These are phyloP conservation scores for Leucosticte australis DNA, from an alignment of 2,113 vertebrate genomes.

Conservation along the genomic window DNA sequence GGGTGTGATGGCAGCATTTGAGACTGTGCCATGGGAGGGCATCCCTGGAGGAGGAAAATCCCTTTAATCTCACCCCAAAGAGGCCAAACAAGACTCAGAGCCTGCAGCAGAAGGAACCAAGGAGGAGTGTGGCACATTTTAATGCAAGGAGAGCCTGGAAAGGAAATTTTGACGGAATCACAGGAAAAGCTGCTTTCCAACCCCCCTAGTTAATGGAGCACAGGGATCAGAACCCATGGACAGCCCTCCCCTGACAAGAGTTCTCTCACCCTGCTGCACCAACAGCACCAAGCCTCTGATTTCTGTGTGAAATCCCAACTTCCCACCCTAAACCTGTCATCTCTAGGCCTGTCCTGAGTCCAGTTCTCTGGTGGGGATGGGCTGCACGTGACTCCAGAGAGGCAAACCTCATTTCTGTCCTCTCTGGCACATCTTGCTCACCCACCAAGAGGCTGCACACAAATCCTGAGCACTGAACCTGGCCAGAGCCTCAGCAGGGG, in stretches of 20 bases:
- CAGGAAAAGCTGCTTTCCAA: background rate
- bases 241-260: rapidly evolving
- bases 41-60: background rate
- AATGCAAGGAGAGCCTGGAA: background rate
- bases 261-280: background rate
- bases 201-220: rapidly evolving
- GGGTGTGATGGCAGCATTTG: background rate
- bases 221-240: background rate
- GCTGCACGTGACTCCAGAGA: rapidly evolving
- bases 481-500: background rate
- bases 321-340: rapidly evolving
- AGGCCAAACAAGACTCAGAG: background rate
- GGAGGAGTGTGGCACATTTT: background rate
- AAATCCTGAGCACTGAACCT: background rate
- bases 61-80: background rate
- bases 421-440: rapidly evolving
- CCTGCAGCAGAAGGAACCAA: background rate
- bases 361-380: background rate
- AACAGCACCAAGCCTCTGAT: background rate
- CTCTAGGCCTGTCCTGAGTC: background rate
- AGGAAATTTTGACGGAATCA: background rate
- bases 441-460: background rate
- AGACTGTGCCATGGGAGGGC: background rate
- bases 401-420: background rate
- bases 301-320: background rate